Conservation (phyloP, 2,888 invertebrate species). For the Noctua janthe region DNA sequence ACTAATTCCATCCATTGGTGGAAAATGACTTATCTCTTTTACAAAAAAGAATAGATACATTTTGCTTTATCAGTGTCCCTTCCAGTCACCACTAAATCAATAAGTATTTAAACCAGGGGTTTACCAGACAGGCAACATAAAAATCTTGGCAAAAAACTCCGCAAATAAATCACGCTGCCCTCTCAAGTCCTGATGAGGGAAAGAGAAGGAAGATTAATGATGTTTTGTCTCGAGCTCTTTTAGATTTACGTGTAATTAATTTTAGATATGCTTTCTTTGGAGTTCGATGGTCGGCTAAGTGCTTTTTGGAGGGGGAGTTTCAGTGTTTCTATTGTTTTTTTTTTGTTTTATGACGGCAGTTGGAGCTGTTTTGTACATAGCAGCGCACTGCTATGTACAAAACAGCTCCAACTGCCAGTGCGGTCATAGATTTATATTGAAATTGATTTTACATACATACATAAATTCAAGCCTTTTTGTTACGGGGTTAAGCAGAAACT, state of each 20-base stretch:
- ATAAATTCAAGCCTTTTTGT: too few relatives aligned
- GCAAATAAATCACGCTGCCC: slow-evolving; percentile 71
- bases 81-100: slow-evolving; percentile 49
- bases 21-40: too few relatives aligned
- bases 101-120: slow-evolving; percentile 53
- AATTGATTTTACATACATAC: too few relatives aligned
- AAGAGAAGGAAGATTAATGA: slow-evolving; percentile 71
- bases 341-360: not conserved
- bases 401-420: too few relatives aligned
- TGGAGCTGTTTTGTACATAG: slow-evolving; percentile 1
- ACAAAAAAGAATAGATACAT: too few relatives aligned
- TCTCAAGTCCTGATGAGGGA: slow-evolving; percentile 68
- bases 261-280: slow-evolving; percentile 40
- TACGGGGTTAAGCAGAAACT: too few relatives aligned
- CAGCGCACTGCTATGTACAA: too few relatives aligned
- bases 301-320: slow-evolving; percentile 5
- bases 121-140: slow-evolving; percentile 63
- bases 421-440: not conserved
- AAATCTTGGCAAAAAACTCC: slow-evolving; percentile 68
- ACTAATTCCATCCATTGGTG: too few relatives aligned
- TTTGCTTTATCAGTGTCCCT: not conserved
- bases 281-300: slow-evolving; percentile 38
- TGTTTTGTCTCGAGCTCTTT: slow-evolving; percentile 61
- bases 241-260: slow-evolving; percentile 59
- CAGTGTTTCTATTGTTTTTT: not conserved